Percentiles rank a stretch among this genome's conserved stretches.
phyloP scores from a whole-genome alignment of 1,140 invertebrate species.

The Idris sp. region DNA sequence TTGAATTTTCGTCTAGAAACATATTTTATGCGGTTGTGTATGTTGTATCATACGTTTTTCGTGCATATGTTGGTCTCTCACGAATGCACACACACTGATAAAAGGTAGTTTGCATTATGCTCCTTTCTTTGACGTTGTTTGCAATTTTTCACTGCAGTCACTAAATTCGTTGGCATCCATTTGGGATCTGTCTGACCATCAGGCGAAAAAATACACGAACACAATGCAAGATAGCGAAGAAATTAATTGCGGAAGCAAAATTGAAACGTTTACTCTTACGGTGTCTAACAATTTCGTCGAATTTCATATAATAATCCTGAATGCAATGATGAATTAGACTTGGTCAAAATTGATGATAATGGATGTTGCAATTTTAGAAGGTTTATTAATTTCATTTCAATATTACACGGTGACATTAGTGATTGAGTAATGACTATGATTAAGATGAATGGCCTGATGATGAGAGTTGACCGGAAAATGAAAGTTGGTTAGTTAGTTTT shows the following conservation, averaged over 20 bases:
- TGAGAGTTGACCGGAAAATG: background rate
- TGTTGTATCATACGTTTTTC: constrained; percentile 20
- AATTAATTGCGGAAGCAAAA: constrained; percentile 33
- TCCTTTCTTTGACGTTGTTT: constrained; percentile 31
- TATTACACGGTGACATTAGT: constrained; percentile 23
- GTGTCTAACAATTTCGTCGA: constrained; percentile 44
- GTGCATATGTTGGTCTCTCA: constrained; percentile 49
- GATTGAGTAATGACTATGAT: constrained; percentile 25
- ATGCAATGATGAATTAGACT: constrained; percentile 46
- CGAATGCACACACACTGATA: no score
- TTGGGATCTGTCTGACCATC: constrained; percentile 1
- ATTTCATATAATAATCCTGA: constrained; percentile 30
- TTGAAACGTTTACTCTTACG: constrained; percentile 45
- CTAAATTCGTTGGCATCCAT: constrained; percentile 2
- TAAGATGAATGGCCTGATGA: constrained; percentile 21
- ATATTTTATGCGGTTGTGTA: constrained; percentile 19
- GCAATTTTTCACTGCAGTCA: constrained; percentile 15
- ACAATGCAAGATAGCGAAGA: constrained; percentile 6
- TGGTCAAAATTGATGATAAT: constrained; percentile 43
- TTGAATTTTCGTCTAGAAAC: constrained; percentile 17
- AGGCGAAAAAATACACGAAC: constrained; percentile 8
- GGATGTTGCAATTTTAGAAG: constrained; percentile 35
- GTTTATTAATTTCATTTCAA: constrained; percentile 48
- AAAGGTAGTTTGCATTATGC: background rate
- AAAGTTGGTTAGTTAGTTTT: background rate